Evolutionary conservation across 2,888 invertebrate species (phyloP), one percentile per base, ranked within the genome.

Genomic region (Ichneumon xanthorius): DNA sequence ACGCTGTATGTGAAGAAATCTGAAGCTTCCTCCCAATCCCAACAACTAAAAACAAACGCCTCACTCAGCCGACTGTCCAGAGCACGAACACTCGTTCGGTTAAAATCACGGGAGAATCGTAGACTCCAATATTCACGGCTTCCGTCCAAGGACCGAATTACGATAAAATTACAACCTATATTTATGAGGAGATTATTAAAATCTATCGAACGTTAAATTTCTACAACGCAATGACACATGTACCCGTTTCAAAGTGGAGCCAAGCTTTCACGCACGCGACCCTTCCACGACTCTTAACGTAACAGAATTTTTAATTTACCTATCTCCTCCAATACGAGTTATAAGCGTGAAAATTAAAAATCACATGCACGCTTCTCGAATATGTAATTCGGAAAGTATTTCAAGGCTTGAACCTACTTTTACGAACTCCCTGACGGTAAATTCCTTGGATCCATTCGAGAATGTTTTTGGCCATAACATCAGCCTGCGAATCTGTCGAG

Each of bases 371-470:
- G 9, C n/a, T 73, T 19, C n/a, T 3, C 11, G 30, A 63, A 26
- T 65, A 58, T 5, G 53, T 83, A 33, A 22, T 61, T 75, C 61
- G 61, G 48, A 45, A 73, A 63, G 30, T 58, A 37, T 4, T 16
- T 48, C 16, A 48, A 16, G 14, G 11, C 4, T 48, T 71, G 16
- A 72, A 93, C 94, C 88, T 94, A 95, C 95, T 94, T 94, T 94
- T 95, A 90, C 95, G 93, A 86, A 94, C 94, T 87, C 95, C 95
- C 91, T 96, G 96, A 87, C 95, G 95, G 92, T 97, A 96, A 84
- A 96, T 95, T 88, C 96, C 96, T 93, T 97, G 97, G 87, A 97
- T 95, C 97, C 97, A 97, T 88, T 96, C 96, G 82, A 97, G 95
- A 88, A 97, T 96, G 92, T 97, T 96, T 93, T 96, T 95, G 80